phyloP scores from a whole-genome alignment of 1,140 invertebrate genomes.

The Monochamus saltuarius region DNA sequence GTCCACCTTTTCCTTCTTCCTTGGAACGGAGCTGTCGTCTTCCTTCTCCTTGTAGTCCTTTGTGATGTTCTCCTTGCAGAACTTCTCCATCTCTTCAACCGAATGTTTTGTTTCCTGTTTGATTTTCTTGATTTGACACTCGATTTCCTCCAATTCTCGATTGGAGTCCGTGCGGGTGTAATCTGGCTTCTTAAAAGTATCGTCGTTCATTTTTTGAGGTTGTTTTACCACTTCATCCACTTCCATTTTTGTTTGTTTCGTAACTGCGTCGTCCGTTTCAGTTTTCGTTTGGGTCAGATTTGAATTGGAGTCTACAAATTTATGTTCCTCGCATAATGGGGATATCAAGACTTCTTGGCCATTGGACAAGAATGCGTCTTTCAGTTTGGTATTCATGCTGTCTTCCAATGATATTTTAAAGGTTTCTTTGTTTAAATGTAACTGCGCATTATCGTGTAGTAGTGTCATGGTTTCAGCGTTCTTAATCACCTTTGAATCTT shows the following conservation, averaged over 20 bases:
- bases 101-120: constrained; percentile 29
- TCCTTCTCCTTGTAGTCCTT: constrained; percentile 48
- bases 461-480: constrained; percentile 19
- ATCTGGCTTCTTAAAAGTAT: constrained; percentile 15
- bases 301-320: constrained; percentile 19
- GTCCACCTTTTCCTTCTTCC: constrained; percentile 54
- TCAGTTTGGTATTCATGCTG: constrained; percentile 50
- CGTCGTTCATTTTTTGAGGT: background rate
- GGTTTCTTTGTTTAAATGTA: background rate
- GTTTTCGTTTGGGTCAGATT: constrained; percentile 14
- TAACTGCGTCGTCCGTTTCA: background rate
- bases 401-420: background rate
- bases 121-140: constrained; percentile 38
- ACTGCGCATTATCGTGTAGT: constrained; percentile 15
- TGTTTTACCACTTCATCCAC: background rate
- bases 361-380: constrained; percentile 57
- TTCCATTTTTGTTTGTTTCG: constrained; percentile 24
- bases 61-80: constrained; percentile 50
- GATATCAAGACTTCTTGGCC: constrained; percentile 41
- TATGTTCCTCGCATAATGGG: constrained; percentile 16
- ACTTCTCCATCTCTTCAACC: constrained; percentile 46
- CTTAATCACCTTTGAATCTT: constrained; percentile 26
- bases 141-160: constrained; percentile 41
- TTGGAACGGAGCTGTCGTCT: constrained; percentile 47
- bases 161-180: constrained; percentile 39